phyloP scores from a whole-genome alignment of 2,797 vertebrate species.

The Salmo trutta region DNA sequence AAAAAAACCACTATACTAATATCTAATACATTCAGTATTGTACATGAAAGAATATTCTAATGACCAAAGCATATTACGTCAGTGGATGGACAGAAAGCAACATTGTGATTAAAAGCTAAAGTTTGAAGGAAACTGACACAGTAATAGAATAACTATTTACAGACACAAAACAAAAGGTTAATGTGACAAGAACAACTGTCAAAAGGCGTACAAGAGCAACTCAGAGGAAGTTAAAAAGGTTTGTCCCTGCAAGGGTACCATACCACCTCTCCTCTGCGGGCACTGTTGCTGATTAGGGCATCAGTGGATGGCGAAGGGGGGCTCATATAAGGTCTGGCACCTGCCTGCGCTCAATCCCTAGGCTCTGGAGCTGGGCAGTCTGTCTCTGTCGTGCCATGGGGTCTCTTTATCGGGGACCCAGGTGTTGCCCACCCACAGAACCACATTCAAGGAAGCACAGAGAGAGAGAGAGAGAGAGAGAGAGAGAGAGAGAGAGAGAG shows the following conservation, averaged over 20 bases:
- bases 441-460: constrained; percentile 75
- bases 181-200: background rate
- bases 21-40: background rate
- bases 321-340: constrained; percentile 1
- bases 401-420: constrained; percentile 80
- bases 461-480: constrained; percentile 33
- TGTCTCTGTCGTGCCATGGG: constrained; percentile 45
- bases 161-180: background rate
- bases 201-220: background rate
- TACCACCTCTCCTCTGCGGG: background rate
- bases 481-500: background rate
- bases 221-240: background rate
- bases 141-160: background rate
- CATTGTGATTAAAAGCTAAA: background rate
- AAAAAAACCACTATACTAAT: background rate
- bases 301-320: background rate
- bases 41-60: background rate
- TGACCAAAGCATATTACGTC: too few species aligned
- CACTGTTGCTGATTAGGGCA: background rate
- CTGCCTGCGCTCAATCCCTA: background rate
- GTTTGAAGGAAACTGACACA: background rate
- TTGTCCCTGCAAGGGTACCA: background rate
- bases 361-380: background rate
- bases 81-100: too few species aligned
- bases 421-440: constrained; percentile 76